phyloP scores from a whole-genome alignment of 2,113 vertebrate genomes.

The Eulacestoma nigropectus region DNA sequence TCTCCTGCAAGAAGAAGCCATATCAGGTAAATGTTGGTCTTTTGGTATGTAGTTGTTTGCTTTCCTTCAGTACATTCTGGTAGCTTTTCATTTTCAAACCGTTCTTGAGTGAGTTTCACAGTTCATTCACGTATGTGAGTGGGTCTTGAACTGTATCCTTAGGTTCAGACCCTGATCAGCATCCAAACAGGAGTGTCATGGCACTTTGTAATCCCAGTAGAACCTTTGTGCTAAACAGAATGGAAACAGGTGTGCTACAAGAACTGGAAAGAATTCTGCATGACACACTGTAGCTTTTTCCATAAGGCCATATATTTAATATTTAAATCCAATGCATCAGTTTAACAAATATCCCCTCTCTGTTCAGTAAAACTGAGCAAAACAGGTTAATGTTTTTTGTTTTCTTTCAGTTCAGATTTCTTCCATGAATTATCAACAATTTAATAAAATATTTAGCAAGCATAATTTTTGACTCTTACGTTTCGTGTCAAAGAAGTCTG shows the following conservation, averaged over 20 bases:
- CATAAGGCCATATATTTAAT: neutral
- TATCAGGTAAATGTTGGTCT: slow-evolving; percentile 81
- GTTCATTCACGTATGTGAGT: rapidly evolving
- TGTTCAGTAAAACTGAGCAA: neutral
- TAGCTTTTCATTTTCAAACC: neutral
- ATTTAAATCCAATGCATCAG: neutral
- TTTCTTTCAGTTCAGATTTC: neutral
- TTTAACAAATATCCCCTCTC: neutral
- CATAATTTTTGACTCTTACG: neutral
- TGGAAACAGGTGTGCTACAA: neutral
- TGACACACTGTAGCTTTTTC: neutral
- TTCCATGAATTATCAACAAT: neutral
- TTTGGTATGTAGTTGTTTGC: neutral
- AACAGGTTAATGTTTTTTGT: neutral
- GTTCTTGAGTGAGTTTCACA: neutral
- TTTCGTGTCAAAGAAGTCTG: neutral
- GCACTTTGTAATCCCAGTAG: neutral
- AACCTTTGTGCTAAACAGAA: neutral
- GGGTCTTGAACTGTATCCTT: neutral
- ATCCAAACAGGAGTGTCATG: neutral
- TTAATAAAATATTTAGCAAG: neutral
- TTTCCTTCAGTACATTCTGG: neutral
- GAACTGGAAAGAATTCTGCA: neutral
- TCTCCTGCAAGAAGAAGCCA: slow-evolving; percentile 98
- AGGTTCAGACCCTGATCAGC: neutral